Percentiles rank a stretch among this genome's conserved stretches.
Evolutionary conservation across 2,888 invertebrate species (phyloP).

Genomic region (Phania funesta): DNA sequence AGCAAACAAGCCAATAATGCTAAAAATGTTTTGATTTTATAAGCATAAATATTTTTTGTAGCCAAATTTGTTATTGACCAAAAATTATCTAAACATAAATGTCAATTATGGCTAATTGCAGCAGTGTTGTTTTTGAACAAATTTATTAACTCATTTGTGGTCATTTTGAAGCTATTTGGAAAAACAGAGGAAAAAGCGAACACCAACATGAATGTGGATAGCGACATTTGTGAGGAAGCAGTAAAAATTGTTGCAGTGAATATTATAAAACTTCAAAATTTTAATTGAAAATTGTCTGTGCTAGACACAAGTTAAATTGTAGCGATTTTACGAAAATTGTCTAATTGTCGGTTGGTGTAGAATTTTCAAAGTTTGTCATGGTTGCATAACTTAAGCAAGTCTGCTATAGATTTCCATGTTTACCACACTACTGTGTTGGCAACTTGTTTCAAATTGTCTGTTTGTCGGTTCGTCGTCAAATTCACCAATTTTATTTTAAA

Average conservation of each 20-base stretch:
- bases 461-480: neutral
- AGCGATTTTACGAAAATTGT: neutral
- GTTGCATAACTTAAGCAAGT: neutral
- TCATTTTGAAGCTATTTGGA: slow-evolving; percentile 16
- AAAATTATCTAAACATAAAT: slow-evolving; percentile 59
- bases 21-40: slow-evolving; percentile 50
- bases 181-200: neutral
- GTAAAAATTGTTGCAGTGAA: neutral
- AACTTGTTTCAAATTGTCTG: neutral
- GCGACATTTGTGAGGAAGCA: neutral
- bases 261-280: neutral
- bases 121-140: slow-evolving; percentile 30
- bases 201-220: neutral
- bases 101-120: slow-evolving; percentile 66
- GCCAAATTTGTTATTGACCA: slow-evolving; percentile 41
- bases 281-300: neutral
- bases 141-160: slow-evolving; percentile 61
- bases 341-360: neutral
- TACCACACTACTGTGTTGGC: too few species aligned
- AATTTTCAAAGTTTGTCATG: neutral
- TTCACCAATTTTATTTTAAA: too few species aligned
- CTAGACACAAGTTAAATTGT: neutral
- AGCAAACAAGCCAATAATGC: slow-evolving; percentile 15
- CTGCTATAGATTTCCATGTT: too few species aligned
- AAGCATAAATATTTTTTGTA: neutral